A percentile compares a stretch with the other conserved stretches of the same genome.
Conservation (phyloP, 2,888 invertebrate genomes). For the Scaeva pyrastri region DNA sequence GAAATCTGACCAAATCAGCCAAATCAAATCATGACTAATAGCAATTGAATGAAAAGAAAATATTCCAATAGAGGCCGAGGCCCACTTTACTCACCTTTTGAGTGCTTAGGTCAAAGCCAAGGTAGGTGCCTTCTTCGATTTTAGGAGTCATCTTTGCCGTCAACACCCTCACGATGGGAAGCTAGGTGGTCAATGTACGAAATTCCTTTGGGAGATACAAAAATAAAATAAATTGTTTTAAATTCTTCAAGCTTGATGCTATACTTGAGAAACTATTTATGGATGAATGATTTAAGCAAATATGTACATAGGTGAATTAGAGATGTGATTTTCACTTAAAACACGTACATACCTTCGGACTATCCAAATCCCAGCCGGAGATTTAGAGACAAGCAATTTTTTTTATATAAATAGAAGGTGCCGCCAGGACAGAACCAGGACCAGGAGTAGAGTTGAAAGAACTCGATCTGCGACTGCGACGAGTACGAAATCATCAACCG, state of each 20-base stretch:
- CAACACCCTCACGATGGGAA: not conserved
- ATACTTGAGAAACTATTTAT: constrained; percentile 17
- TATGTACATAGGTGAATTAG: not conserved
- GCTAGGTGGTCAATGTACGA: not conserved
- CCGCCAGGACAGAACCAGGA: not conserved
- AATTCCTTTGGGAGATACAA: not conserved
- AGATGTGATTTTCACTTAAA: no score
- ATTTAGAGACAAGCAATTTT: not conserved
- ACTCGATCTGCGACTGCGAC: constrained; percentile 45
- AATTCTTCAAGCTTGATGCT: not conserved
- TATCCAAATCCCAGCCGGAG: not conserved
- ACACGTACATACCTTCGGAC: not conserved
- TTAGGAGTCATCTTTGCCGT: constrained; percentile 69
- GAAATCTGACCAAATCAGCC: not conserved
- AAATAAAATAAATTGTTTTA: not conserved
- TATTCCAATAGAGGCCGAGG: not conserved
- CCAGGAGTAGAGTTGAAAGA: constrained; percentile 48
- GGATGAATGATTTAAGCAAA: constrained; percentile 6
- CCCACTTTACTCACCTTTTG: constrained; percentile 87
- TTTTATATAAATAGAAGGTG: not conserved
- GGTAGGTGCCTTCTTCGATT: constrained; percentile 85
- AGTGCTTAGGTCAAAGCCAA: constrained; percentile 94
- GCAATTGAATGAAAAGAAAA: not conserved
- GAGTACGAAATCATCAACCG: constrained; percentile 15
- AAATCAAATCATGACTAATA: constrained; percentile 50